Evolutionary conservation across 2,797 vertebrate species (phyloP).

Genomic region (Nannoperca australis): DNA sequence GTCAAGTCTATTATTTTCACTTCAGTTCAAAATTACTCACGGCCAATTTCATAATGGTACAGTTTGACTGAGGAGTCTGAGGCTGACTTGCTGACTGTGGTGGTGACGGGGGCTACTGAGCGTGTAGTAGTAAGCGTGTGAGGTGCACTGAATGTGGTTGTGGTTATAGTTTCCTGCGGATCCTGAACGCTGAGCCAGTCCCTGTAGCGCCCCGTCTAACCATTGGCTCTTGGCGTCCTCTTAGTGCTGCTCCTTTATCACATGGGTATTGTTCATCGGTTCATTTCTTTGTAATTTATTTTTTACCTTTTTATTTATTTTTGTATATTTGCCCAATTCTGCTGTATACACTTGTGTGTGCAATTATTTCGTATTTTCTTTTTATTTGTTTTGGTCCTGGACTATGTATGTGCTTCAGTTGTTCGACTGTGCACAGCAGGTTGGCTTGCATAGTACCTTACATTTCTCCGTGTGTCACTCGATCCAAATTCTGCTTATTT

Average conservation of each 20-base stretch:
- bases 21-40: constrained; percentile 27
- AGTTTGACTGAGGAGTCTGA: constrained; percentile 64
- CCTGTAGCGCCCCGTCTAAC: constrained; percentile 71
- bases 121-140: constrained; percentile 72
- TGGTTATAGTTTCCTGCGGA: constrained; percentile 88
- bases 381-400: constrained; percentile 42
- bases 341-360: constrained; percentile 87
- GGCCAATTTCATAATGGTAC: constrained; percentile 63
- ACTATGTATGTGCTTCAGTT: constrained; percentile 57
- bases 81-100: constrained; percentile 63
- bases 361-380: constrained; percentile 77
- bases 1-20: constrained; percentile 40
- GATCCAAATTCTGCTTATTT: constrained; percentile 15
- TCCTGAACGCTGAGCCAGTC: constrained; percentile 89
- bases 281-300: constrained; percentile 81
- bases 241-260: constrained; percentile 75
- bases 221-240: constrained; percentile 62
- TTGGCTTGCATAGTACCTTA: constrained; percentile 45
- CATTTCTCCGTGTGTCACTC: constrained; percentile 13
- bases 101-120: constrained; percentile 75
- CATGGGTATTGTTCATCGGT: constrained; percentile 62
- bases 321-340: constrained; percentile 83
- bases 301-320: constrained; percentile 78
- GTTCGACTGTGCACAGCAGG: constrained; percentile 47
- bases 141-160: constrained; percentile 82